These are phyloP conservation scores for Epizoanthus illoricatus DNA, from an alignment of 92 coral and sea anemone species.

Conservation along the genomic window DNA sequence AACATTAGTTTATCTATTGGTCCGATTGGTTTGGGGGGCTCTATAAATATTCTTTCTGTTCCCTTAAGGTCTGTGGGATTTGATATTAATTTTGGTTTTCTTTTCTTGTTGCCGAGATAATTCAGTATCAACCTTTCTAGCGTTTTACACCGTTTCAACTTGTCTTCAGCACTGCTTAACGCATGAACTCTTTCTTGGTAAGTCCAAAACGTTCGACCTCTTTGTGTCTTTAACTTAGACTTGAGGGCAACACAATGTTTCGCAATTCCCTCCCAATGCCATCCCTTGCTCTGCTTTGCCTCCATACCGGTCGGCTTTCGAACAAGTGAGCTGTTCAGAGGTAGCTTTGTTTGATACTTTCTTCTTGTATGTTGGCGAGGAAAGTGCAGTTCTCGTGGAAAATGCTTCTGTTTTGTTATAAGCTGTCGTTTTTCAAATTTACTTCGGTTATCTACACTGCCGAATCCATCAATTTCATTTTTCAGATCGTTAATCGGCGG, in stretches of 20 bases:
- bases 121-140: conserved; percentile 2
- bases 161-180: background rate
- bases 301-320: background rate
- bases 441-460: background rate
- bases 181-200: background rate
- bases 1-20: conserved; percentile 51
- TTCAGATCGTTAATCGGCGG: conserved; percentile 10
- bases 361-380: background rate
- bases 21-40: conserved; percentile 67
- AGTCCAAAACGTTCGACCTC: background rate
- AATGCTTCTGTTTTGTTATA: background rate
- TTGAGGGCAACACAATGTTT: background rate
- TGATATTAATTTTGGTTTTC: background rate
- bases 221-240: background rate
- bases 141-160: background rate
- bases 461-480: background rate
- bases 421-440: background rate
- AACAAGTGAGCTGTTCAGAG: background rate
- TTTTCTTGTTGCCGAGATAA: background rate
- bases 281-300: background rate
- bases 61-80: conserved; percentile 11
- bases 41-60: conserved; percentile 46
- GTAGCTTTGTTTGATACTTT: background rate
- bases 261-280: background rate
- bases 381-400: background rate